Conservation (phyloP, 2,888 invertebrate species). For the Liopterus haemorrhoidalis region DNA sequence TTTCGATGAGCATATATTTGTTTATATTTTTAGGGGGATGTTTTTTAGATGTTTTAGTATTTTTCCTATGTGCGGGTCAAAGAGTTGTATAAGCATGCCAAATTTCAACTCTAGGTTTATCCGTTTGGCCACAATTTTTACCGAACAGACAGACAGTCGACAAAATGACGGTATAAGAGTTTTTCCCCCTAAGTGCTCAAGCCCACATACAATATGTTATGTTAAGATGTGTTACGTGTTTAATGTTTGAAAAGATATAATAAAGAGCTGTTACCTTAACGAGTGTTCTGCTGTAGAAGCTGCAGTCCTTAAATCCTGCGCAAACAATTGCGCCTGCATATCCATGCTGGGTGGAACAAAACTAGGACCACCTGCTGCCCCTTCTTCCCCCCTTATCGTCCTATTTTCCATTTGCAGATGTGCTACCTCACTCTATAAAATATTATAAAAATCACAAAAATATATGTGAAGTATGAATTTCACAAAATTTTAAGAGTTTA, state of each 20-base stretch:
- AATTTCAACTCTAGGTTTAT: too few relatives aligned
- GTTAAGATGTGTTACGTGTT: too few relatives aligned
- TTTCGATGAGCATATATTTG: too few relatives aligned
- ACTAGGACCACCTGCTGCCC: conserved; percentile 46
- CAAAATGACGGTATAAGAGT: not conserved
- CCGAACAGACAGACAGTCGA: not conserved
- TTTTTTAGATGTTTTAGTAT: too few relatives aligned
- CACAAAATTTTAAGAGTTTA: too few relatives aligned
- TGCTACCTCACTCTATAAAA: conserved; percentile 48
- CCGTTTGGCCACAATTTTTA: not conserved
- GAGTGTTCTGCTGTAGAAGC: conserved; percentile 61
- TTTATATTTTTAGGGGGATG: too few relatives aligned
- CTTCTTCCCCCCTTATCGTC: conserved; percentile 46
- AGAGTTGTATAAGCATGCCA: too few relatives aligned
- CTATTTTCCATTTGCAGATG: conserved; percentile 50
- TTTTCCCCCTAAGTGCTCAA: too few relatives aligned
- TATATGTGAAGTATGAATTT: conserved; percentile 9
- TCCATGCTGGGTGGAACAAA: conserved; percentile 34
- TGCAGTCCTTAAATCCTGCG: conserved; percentile 56
- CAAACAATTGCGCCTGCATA: conserved; percentile 49
- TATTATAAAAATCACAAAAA: conserved; percentile 19
- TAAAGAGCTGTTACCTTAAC: conserved; percentile 48
- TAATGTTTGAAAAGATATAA: too few relatives aligned
- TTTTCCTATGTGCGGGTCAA: too few relatives aligned
- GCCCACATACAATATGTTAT: too few relatives aligned